A percentile compares a stretch with the other conserved stretches of the same genome.
Evolutionary conservation across 1,140 invertebrate genomes (phyloP).

Genomic region (Trialeurodes vaporariorum): DNA sequence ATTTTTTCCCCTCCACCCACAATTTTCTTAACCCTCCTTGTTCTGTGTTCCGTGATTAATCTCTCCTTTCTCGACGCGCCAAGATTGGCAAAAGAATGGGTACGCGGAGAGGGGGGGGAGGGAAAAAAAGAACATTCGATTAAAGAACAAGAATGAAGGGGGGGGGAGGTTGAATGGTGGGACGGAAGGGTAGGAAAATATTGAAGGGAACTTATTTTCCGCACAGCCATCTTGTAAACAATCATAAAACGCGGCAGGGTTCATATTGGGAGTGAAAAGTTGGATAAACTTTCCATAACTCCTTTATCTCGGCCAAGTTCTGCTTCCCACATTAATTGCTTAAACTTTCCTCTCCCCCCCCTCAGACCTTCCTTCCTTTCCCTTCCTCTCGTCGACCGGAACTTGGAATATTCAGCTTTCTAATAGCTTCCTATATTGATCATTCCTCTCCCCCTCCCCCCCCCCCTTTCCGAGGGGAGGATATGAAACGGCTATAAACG

Average conservation of each 20-base stretch:
- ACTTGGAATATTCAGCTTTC: background rate
- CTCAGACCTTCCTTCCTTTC: too few species aligned
- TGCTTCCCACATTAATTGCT: background rate
- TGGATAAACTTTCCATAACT: background rate
- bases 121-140: background rate
- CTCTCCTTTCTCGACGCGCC: too few species aligned
- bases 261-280: background rate
- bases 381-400: too few species aligned
- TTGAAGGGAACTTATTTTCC: background rate
- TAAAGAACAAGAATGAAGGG: too few species aligned
- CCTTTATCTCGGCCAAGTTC: background rate
- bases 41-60: background rate
- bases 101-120: too few species aligned
- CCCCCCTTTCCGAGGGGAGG: too few species aligned
- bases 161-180: too few species aligned
- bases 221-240: background rate
- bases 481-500: too few species aligned
- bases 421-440: background rate
- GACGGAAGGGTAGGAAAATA: too few species aligned
- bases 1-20: background rate
- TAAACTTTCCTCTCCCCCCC: background rate
- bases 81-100: too few species aligned
- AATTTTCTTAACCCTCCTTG: background rate
- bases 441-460: background rate
- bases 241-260: background rate